Evolutionary conservation across 2,113 vertebrate genomes (phyloP).

Genomic region (Lota lota): DNA sequence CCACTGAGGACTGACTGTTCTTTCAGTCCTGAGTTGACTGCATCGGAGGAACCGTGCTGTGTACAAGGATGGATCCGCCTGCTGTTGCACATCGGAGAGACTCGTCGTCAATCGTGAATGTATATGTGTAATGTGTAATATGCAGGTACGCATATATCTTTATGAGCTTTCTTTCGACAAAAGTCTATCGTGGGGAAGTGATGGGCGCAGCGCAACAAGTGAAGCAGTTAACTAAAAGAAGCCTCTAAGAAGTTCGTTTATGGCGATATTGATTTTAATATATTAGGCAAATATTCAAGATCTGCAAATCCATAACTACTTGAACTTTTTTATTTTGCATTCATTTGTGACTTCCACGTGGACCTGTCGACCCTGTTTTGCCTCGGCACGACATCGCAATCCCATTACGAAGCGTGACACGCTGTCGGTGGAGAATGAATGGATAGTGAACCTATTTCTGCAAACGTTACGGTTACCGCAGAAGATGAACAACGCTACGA

Average conservation of each 20-base stretch:
- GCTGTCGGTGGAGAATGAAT: slow-evolving; percentile 16
- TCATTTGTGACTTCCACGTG: neutral
- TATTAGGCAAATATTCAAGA: neutral
- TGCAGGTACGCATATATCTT: too few relatives aligned
- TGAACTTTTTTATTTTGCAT: neutral
- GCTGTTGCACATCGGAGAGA: neutral
- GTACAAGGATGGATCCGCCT: neutral
- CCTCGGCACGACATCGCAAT: neutral
- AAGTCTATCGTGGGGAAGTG: neutral
- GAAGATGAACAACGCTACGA: slow-evolving; percentile 18
- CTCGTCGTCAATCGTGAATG: neutral
- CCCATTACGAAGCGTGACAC: neutral
- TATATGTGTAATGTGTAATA: neutral
- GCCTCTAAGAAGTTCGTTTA: too few relatives aligned
- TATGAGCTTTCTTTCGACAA: too few relatives aligned
- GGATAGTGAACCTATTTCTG: slow-evolving; percentile 38
- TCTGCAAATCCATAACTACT: neutral
- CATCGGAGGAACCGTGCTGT: neutral
- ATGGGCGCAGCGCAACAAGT: too few relatives aligned
- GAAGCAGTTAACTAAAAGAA: too few relatives aligned
- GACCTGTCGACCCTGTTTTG: neutral
- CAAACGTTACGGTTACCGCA: slow-evolving; percentile 46
- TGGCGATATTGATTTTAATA: neutral
- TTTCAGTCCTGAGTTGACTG: neutral
- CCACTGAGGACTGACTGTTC: neutral